Percentiles rank a stretch among this genome's conserved stretches.
Conservation (phyloP, 1,140 invertebrate species). For the Zaprionus taronus region DNA sequence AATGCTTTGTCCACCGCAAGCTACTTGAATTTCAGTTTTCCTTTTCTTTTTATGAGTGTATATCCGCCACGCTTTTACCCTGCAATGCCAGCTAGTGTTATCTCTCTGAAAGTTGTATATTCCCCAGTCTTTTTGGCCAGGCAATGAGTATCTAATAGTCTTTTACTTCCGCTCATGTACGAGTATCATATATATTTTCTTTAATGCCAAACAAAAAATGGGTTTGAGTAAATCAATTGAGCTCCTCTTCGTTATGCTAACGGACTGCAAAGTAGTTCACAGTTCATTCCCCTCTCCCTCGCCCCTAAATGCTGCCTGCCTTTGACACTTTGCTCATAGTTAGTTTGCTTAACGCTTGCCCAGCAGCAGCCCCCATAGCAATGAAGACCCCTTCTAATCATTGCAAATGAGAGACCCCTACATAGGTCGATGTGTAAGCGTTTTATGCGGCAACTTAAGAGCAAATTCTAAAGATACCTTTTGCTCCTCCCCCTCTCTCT, state of each 20-base stretch:
- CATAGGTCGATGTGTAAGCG: slow-evolving; percentile 36
- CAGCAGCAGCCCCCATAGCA: background rate
- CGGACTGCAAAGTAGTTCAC: slow-evolving; percentile 69
- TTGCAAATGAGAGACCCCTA: slow-evolving; percentile 18
- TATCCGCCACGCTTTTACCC: background rate
- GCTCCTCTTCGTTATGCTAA: slow-evolving; percentile 49
- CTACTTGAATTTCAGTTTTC: slow-evolving; percentile 55
- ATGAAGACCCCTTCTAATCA: slow-evolving; percentile 58
- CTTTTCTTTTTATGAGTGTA: slow-evolving; percentile 3
- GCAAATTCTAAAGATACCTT: slow-evolving; percentile 69
- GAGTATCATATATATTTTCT: slow-evolving; percentile 6
- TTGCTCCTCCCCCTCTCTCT: background rate
- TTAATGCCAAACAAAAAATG: background rate
- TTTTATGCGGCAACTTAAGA: slow-evolving; percentile 53
- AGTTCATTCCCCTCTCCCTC: slow-evolving; percentile 65
- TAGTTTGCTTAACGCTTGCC: slow-evolving; percentile 54
- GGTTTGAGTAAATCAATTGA: slow-evolving; percentile 76
- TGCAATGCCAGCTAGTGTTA: background rate
- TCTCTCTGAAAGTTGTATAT: background rate
- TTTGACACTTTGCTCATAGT: slow-evolving; percentile 75
- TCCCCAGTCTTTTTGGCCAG: background rate
- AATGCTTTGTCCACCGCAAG: slow-evolving; percentile 30
- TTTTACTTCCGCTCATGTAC: background rate
- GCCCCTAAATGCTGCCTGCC: slow-evolving; percentile 50
- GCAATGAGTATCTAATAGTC: background rate